Conservation (phyloP, 1,140 invertebrate genomes). For the Bombyx mori region DNA sequence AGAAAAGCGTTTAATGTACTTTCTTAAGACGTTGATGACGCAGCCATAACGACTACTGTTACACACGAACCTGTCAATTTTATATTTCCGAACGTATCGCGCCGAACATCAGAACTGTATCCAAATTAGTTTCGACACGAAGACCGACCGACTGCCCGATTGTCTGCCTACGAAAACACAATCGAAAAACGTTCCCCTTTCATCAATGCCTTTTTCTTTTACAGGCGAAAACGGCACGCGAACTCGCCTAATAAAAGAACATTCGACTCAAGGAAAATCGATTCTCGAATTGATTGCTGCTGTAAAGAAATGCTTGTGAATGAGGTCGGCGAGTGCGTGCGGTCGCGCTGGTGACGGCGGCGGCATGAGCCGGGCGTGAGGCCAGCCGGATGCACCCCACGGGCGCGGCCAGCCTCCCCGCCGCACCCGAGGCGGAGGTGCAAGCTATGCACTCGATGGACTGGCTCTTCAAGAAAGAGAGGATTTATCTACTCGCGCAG, state of each 20-base stretch:
- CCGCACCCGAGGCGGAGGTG: constrained; percentile 79
- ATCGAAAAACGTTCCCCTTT: constrained; percentile 56
- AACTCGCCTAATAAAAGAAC: constrained; percentile 26
- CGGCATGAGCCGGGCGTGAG: constrained; percentile 46
- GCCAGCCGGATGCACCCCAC: constrained; percentile 78
- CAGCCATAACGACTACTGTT: no score
- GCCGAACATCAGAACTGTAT: constrained; percentile 47
- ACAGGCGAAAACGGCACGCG: constrained; percentile 52
- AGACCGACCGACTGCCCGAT: constrained; percentile 48
- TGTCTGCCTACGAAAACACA: constrained; percentile 60
- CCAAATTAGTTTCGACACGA: constrained; percentile 68
- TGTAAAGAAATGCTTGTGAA: not conserved
- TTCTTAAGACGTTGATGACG: no score
- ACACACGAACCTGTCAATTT: constrained; percentile 46
- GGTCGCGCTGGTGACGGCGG: constrained; percentile 28
- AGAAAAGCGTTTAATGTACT: no score
- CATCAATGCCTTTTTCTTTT: constrained; percentile 56
- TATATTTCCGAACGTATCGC: constrained; percentile 45
- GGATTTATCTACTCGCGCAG: constrained; percentile 91
- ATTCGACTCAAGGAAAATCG: constrained; percentile 20
- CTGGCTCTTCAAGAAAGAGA: constrained; percentile 95
- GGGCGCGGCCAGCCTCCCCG: constrained; percentile 83
- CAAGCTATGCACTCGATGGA: constrained; percentile 93
- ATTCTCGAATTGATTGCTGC: no score
- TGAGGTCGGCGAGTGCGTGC: constrained; percentile 8